Conservation (phyloP, 2,888 invertebrate species). For the Andrena marginata region DNA sequence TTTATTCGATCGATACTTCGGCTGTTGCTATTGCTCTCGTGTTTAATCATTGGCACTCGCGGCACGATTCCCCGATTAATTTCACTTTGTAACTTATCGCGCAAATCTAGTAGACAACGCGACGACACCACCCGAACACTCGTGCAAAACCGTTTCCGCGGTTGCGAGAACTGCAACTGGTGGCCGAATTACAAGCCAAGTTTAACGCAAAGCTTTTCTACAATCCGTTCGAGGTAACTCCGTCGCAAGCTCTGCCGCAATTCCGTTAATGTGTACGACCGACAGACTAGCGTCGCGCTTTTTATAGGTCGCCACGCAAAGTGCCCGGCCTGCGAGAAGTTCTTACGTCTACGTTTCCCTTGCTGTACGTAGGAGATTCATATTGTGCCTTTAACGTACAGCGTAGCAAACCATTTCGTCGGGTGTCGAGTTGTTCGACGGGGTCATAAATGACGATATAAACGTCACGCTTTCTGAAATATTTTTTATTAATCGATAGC, state of each 20-base stretch:
- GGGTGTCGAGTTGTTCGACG: no score
- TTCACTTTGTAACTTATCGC: not conserved
- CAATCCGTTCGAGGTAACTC: conserved; percentile 73
- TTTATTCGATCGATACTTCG: not conserved
- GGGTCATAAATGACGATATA: not conserved
- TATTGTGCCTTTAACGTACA: no score
- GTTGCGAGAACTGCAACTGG: conserved; percentile 81
- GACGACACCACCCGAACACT: conserved; percentile 14
- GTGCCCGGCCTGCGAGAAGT: not conserved
- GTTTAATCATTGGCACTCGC: not conserved
- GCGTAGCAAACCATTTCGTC: not conserved
- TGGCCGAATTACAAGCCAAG: conserved; percentile 75
- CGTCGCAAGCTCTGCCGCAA: conserved; percentile 55
- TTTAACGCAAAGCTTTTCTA: conserved; percentile 68
- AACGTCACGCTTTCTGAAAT: conserved; percentile 30
- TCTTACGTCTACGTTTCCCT: no score
- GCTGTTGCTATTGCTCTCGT: not conserved
- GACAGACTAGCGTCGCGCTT: not conserved
- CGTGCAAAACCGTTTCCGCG: conserved; percentile 66
- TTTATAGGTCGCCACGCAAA: not conserved
- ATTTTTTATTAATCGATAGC: conserved; percentile 50
- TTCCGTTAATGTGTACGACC: not conserved
- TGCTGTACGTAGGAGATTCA: no score
- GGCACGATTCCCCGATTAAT: not conserved
- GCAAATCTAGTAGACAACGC: not conserved